A percentile compares a stretch with the other conserved stretches of the same genome.
Evolutionary conservation across 2,113 vertebrate species (phyloP).

Genomic region (Pelobates fuscus): DNA sequence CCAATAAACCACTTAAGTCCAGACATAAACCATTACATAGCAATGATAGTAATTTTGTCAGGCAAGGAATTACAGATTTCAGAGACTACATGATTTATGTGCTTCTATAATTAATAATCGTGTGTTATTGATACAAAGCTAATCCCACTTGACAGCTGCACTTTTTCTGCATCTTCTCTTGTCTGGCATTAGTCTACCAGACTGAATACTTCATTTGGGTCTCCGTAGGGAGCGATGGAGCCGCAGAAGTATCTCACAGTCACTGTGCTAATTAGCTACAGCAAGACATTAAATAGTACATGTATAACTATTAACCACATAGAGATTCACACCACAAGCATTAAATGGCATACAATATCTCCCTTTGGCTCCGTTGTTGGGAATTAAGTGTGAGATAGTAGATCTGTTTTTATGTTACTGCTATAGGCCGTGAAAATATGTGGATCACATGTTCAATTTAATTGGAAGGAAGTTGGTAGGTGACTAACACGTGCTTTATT

Average conservation of each 20-base stretch:
- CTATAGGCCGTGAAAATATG: too few relatives aligned
- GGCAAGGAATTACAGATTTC: neutral
- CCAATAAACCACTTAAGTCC: too few relatives aligned
- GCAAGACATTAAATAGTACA: neutral
- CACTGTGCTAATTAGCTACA: slow-evolving; percentile 7
- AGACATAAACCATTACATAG: too few relatives aligned
- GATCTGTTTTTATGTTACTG: too few relatives aligned
- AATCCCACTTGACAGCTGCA: slow-evolving; percentile 26
- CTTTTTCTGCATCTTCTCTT: slow-evolving; percentile 22
- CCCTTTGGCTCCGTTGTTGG: too few relatives aligned
- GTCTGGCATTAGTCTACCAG: neutral
- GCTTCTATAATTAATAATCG: slow-evolving; percentile 18
- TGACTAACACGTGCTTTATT: too few relatives aligned
- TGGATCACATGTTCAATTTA: too few relatives aligned
- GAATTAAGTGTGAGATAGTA: too few relatives aligned
- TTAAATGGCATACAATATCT: too few relatives aligned
- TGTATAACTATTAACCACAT: neutral
- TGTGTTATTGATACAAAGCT: slow-evolving; percentile 25
- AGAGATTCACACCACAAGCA: too few relatives aligned
- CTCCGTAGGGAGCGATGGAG: slow-evolving; percentile 17
- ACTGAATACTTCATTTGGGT: slow-evolving; percentile 21
- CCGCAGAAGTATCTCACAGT: slow-evolving; percentile 6
- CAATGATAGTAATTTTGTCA: neutral
- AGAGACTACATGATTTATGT: slow-evolving; percentile 11
- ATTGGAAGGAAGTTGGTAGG: too few relatives aligned